Base-by-base conservation (phyloP, 2,113 vertebrate genomes). In the Mohoua ochrocephala region DNA sequence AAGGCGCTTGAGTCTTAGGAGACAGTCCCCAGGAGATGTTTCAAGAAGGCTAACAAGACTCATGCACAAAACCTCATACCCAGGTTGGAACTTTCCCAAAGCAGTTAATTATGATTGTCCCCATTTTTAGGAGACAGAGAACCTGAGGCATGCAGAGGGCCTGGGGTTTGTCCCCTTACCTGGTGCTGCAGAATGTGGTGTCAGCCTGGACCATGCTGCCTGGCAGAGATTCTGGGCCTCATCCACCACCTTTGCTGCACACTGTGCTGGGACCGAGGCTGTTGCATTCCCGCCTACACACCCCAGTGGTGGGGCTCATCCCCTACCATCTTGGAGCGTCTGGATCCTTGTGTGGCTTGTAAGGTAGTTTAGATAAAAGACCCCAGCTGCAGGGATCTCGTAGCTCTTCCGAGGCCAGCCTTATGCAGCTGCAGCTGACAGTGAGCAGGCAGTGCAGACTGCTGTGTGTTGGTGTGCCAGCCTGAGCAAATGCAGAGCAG, bases 391-490 rank as follows among this genome's bases (percentile, higher is more conserved):
- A 81, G 33, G 33, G n/a, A 21, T 42, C 57, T 54, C 2, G 1
- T 1, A 9, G 42, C 67, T 76, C 61, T 68, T 27, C 31, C 57
- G 75, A 30, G 68, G 23, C 44, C 67, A 73, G 33, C 33, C 33
- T 30, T 4, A 0, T 13, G 42, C 79, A 83, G 44, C 73, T 77
- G 68, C 31, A 57, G 47, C 61, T 71, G 67, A 7, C 4, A 16
- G 17, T 21, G 67, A 82, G 67, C 65, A 59, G 83, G 47, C 3
- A 6, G 47, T 44, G 67, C 65, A 82, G 61, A 2, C 33, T 57
- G 83, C 61, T 39, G 30, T 0, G 5, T 14, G 74, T 2, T 71
- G 0, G 1, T 18, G 57, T 70, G 73, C n/a, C 39, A 74, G 42
- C n/a, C 80, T 35, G 41, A 57, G 68, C 47, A 42, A 21, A 77